phyloP scores from a whole-genome alignment of 2,888 invertebrate species.

The Philopedon plagiatum region DNA sequence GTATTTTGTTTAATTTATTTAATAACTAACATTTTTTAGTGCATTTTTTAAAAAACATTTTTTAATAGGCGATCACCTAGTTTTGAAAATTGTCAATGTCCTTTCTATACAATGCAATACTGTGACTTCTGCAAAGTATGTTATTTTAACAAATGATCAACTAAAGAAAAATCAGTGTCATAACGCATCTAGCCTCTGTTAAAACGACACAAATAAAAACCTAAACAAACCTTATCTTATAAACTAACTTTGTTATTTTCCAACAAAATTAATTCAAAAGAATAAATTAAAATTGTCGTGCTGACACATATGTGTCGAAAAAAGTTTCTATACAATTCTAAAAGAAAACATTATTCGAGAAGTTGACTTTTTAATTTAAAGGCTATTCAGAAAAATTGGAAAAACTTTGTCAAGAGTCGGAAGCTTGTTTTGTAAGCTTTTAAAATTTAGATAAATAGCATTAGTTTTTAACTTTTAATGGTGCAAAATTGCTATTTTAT shows the following conservation, averaged over 20 bases:
- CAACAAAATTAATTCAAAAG: neutral
- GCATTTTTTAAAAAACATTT: too few relatives aligned
- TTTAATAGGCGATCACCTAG: too few relatives aligned
- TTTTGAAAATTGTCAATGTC: too few relatives aligned
- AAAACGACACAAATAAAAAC: too few relatives aligned
- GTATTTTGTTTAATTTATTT: too few relatives aligned
- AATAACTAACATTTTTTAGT: too few relatives aligned
- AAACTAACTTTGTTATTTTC: neutral
- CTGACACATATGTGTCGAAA: neutral
- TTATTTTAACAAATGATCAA: too few relatives aligned
- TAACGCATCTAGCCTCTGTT: too few relatives aligned
- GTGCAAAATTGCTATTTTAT: neutral
- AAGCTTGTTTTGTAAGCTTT: neutral
- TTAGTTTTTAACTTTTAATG: neutral
- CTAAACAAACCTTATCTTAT: too few relatives aligned
- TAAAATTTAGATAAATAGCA: neutral
- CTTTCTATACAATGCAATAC: too few relatives aligned
- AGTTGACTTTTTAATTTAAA: neutral
- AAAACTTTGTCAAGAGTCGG: slow-evolving; percentile 5
- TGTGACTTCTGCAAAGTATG: too few relatives aligned
- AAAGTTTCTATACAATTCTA: neutral
- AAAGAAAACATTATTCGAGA: neutral
- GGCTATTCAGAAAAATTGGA: neutral
- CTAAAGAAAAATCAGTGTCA: too few relatives aligned
- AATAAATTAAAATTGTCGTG: neutral